Evolutionary conservation across 2,113 vertebrate genomes (phyloP).

Genomic region (Chionomys nivalis): DNA sequence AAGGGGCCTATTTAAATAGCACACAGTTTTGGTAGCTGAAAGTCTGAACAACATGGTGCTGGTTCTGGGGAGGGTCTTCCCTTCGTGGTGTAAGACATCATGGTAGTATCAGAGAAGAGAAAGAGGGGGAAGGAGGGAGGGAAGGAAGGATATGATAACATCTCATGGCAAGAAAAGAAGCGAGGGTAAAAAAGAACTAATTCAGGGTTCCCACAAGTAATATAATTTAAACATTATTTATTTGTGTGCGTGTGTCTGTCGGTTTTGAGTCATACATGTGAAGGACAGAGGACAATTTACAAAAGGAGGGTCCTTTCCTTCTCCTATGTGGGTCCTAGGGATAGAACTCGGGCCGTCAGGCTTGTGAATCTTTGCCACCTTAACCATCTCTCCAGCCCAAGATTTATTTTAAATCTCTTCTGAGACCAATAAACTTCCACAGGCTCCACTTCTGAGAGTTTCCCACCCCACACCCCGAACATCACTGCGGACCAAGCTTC

Average conservation of each 20-base stretch:
- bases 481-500: not conserved
- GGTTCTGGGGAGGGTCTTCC: not conserved
- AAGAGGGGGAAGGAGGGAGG: not conserved
- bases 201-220: not conserved
- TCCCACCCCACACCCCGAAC: not conserved
- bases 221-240: not conserved
- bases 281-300: not conserved
- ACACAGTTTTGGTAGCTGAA: not conserved
- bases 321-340: not conserved
- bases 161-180: not conserved
- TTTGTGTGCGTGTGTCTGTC: not conserved
- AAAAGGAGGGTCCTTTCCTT: not conserved
- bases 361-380: not conserved
- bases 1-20: not conserved
- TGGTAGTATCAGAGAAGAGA: not conserved
- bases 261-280: not conserved
- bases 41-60: not conserved
- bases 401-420: not conserved
- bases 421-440: not conserved
- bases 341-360: not conserved
- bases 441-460: not conserved
- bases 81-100: not conserved
- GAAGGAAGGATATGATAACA: not conserved
- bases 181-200: not conserved
- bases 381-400: not conserved